Evolutionary conservation across 2,113 vertebrate genomes (phyloP), one percentile per base, ranked within the genome.

Genomic region (Vulpes ferrilata): DNA sequence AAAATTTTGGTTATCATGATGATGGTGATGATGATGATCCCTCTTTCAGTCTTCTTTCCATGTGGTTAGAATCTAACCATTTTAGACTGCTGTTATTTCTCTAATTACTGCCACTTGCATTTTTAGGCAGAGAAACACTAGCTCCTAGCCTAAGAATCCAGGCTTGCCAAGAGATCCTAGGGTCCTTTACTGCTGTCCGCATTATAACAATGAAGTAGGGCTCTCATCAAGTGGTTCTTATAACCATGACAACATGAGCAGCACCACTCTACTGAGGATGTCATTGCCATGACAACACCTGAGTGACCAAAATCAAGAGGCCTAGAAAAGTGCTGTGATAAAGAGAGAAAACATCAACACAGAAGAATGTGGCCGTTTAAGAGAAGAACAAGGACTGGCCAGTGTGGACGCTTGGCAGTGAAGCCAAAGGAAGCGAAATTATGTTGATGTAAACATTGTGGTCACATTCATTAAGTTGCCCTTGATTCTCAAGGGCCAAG

Each of bases 231-330:
- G 90, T 94, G 81, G 96, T 97, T 84, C 92, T 98, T 81, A 98
- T 95, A 97, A 55, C 98, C 98, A 97, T 98, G 98, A 98, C 98
- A 98, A 98, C 98, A 95, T 83, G 91, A 79, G 76, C 85, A 95
- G 82, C 57, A 57, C 81, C 83, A 95, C 98, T 97, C 96, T 85
- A 87, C 90, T 90, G 80, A 97, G 93, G 93, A 95, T 92, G 92
- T 95, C 94, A 98, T 98, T 97, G 96, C 98, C 98, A 98, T 98
- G 98, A 98, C 97, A 99, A 99, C 98, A 97, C 90, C 80, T 25
- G 92, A 98, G 96, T 98, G 97, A 98, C 98, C 98, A 86, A 98
- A 98, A 89, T 84, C 90, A 67, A 94, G 90, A 97, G 90, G 71
- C 35, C 92, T 78, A 65, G 59, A 69, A 57, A 92, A 96, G 71